phyloP scores from a whole-genome alignment of 2,888 invertebrate species.

The Erebia ligea region DNA sequence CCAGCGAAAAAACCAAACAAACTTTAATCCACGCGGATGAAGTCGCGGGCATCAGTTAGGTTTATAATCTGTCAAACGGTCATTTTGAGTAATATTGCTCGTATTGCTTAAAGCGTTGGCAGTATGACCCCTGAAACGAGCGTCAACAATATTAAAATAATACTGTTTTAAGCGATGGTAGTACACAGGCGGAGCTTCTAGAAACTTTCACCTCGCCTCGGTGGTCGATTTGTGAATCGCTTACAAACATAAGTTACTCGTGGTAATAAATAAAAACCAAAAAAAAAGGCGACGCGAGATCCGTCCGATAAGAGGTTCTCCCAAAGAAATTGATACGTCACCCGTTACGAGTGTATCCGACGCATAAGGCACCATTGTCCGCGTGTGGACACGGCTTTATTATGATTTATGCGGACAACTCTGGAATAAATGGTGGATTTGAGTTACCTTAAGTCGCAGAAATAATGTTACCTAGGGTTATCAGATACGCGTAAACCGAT shows the following conservation, averaged over 20 bases:
- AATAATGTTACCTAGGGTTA: constrained; percentile 32
- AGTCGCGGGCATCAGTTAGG: too few relatives aligned
- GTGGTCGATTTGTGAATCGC: constrained; percentile 38
- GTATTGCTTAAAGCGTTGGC: too few relatives aligned
- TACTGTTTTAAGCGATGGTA: too few relatives aligned
- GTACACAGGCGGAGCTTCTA: constrained; percentile 17
- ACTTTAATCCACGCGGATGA: too few relatives aligned
- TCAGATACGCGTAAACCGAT: constrained; percentile 25
- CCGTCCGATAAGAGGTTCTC: constrained; percentile 41
- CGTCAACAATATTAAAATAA: too few relatives aligned
- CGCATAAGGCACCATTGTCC: constrained; percentile 50
- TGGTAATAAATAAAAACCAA: constrained; percentile 43
- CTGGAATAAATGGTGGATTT: constrained; percentile 43
- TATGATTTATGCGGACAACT: constrained; percentile 47
- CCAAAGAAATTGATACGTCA: constrained; percentile 57
- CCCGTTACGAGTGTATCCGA: constrained; percentile 46
- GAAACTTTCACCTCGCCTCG: constrained; percentile 26
- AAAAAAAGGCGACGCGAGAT: constrained; percentile 41
- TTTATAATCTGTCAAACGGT: too few relatives aligned
- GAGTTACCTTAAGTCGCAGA: constrained; percentile 32
- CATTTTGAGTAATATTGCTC: too few relatives aligned
- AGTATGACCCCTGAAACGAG: too few relatives aligned
- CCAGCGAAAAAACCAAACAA: too few relatives aligned
- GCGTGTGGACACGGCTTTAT: constrained; percentile 45
- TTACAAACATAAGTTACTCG: constrained; percentile 32